Conservation (phyloP, 2,888 invertebrate genomes). For the Dynastes hyllus region DNA sequence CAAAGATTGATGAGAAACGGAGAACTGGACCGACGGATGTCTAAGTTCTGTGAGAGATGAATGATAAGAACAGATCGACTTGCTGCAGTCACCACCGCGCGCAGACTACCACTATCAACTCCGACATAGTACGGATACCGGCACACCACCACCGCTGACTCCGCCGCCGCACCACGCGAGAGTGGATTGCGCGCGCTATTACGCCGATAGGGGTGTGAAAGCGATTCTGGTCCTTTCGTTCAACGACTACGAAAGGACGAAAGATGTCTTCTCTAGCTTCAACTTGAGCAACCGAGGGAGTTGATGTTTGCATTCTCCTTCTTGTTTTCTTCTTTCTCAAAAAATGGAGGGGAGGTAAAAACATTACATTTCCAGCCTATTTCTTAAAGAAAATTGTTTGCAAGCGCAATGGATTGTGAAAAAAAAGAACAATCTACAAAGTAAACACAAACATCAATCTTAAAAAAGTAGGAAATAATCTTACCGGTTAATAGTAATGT, state of each 20-base stretch:
- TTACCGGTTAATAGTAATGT: too few species aligned
- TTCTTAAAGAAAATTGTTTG: too few species aligned
- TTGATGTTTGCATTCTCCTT: not conserved
- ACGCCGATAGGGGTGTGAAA: slow-evolving; percentile 8
- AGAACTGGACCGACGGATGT: not conserved
- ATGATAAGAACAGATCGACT: not conserved
- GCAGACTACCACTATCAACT: slow-evolving; percentile 30
- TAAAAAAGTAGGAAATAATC: too few species aligned
- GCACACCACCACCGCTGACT: not conserved
- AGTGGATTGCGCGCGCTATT: slow-evolving; percentile 4
- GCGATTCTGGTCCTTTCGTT: not conserved
- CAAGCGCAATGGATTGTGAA: too few species aligned
- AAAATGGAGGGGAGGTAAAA: too few species aligned
- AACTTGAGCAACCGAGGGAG: not conserved
- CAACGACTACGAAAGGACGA: not conserved
- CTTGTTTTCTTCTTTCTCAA: too few species aligned
- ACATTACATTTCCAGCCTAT: too few species aligned
- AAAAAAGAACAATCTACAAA: too few species aligned
- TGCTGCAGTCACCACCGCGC: slow-evolving; percentile 20
- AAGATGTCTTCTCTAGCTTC: slow-evolving; percentile 1
- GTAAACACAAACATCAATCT: too few species aligned
- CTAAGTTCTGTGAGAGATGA: not conserved
- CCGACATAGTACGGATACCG: not conserved
- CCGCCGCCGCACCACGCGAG: slow-evolving; percentile 9
- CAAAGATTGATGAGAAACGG: too few species aligned